Evolutionary conservation across 2,113 vertebrate species (phyloP).

Genomic region (Labeo catla): DNA sequence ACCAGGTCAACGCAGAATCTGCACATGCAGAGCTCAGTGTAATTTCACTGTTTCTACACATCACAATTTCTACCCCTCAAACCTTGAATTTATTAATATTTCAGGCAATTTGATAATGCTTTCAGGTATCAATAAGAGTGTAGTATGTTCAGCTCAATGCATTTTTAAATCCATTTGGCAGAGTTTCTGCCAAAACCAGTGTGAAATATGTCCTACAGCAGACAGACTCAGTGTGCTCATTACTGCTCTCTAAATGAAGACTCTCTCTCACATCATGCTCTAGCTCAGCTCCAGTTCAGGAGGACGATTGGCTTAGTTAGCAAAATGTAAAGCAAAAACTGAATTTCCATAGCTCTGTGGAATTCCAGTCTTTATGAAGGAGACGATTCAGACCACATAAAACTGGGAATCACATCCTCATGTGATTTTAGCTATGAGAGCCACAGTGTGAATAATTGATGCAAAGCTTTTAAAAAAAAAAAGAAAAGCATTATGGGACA

Average conservation of each 20-base stretch:
- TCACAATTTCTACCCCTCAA: background rate
- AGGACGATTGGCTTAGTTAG: background rate
- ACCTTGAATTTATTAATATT: background rate
- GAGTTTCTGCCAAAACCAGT: background rate
- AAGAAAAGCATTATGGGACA: background rate
- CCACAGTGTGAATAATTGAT: background rate
- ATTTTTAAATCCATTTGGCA: background rate
- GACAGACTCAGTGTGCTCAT: background rate
- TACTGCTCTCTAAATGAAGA: background rate
- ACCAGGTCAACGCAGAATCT: background rate
- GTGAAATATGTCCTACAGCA: background rate
- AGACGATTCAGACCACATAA: background rate
- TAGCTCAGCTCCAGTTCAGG: background rate
- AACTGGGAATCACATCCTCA: background rate
- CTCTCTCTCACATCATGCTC: background rate
- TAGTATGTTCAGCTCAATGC: background rate
- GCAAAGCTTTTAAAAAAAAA: background rate
- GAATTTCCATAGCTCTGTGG: background rate
- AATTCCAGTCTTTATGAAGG: background rate
- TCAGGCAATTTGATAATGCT: background rate
- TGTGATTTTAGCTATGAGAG: background rate
- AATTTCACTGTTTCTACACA: background rate
- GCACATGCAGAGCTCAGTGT: background rate
- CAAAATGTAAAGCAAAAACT: background rate
- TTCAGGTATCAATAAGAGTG: background rate